Conservation (phyloP, 92 coral and sea anemone genomes). For the Plumapathes pennacea region DNA sequence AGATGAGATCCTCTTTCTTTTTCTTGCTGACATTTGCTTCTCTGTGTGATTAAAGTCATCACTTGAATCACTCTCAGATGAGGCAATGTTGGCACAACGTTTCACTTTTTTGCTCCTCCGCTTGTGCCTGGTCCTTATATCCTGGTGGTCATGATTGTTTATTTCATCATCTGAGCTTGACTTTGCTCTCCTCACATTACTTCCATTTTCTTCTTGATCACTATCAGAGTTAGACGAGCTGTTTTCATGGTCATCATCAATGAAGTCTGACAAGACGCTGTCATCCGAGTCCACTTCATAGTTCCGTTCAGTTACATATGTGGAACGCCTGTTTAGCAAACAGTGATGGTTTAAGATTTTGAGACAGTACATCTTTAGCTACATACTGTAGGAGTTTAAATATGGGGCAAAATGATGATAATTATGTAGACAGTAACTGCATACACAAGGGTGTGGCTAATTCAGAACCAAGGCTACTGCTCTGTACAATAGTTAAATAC, state of each 20-base stretch:
- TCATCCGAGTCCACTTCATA: constrained; percentile 52
- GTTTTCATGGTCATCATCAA: constrained; percentile 68
- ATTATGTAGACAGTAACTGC: background rate
- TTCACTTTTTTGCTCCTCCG: background rate
- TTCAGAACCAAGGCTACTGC: too few relatives aligned
- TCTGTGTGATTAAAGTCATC: background rate
- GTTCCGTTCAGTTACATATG: constrained; percentile 78
- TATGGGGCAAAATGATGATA: background rate
- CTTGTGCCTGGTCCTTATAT: background rate
- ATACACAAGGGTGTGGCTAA: too few relatives aligned
- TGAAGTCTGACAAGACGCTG: constrained; percentile 82
- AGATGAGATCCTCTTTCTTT: constrained; percentile 11
- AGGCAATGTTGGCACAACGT: background rate
- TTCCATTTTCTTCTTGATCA: background rate
- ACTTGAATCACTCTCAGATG: constrained; percentile 13
- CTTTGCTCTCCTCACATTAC: constrained; percentile 1
- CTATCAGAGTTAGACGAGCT: constrained; percentile 17
- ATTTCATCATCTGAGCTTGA: constrained; percentile 3
- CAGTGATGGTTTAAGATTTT: too few relatives aligned
- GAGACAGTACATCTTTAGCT: background rate
- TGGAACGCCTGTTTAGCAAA: constrained; percentile 60
- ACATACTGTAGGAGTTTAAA: background rate
- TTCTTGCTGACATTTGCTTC: background rate
- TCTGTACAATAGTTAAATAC: too few relatives aligned
- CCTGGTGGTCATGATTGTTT: constrained; percentile 22